Base-by-base conservation (phyloP, 2,797 vertebrate species). In the Gymnopithys bicolor region DNA sequence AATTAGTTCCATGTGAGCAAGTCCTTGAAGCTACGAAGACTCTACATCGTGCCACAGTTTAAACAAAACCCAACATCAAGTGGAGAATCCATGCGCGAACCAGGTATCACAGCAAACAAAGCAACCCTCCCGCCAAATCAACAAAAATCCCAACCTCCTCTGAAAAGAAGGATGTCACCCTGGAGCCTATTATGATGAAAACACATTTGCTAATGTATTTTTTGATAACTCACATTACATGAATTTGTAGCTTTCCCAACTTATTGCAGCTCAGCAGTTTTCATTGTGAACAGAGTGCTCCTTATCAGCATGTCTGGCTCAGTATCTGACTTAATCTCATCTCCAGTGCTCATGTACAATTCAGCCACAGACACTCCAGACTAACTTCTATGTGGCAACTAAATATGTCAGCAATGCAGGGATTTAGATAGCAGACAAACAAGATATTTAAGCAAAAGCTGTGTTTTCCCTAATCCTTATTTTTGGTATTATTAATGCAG, bases 401-500 rank as follows among this genome's bases (percentile, higher is more conserved):
- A 82, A 90, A 66, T 66, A 79, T 25, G 52, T 28, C 82, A 87
- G 71, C 39, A 82, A 58, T 43, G 37, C 56, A 78, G 30, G 51
- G 51, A 94, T 93, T 94, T 79, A 82, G 67, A 82, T 17, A 87
- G 33, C 69, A 81, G 55, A 62, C 48, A 89, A 90, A 92, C 35
- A 69, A 78, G 56, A 51, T 60, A 89, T 64, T 89, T 55, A 88
- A 81, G 48, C 33, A 93, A 94, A 91, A 91, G 53, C 49, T 58
- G 28, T 69, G 27, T 52, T 84, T 68, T 84, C 45, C 39, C 60
- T 91, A 73, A 91, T 91, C 76, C 55, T 83, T 89, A 68, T 41
- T 96, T 92, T 92, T 52, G 35, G 46, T 71, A 53, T 89, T 66
- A 89, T 79, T 87, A 93, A 91, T 46, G 52, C 83, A 88, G 55